Base-by-base conservation (phyloP, 2,888 invertebrate genomes). In the Argyresthia goedartella region DNA sequence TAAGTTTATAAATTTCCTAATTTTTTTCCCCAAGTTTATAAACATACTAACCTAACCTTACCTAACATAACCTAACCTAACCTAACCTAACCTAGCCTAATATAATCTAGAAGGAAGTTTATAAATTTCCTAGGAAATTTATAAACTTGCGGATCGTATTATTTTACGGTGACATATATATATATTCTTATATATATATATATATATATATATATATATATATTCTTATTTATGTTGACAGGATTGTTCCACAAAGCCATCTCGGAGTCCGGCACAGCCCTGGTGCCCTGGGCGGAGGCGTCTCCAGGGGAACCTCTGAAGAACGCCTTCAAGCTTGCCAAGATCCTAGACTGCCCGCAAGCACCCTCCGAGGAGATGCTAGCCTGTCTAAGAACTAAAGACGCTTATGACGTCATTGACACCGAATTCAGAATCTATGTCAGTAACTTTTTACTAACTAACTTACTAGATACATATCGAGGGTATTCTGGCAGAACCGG, bases 161-260 rank as follows among this genome's bases (percentile, higher is more conserved):
- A n/a, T n/a, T n/a, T n/a, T n/a, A n/a, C n/a, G n/a, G n/a, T n/a
- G n/a, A n/a, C n/a, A n/a, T n/a, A n/a, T n/a, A n/a, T n/a, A n/a
- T n/a, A n/a, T n/a, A n/a, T n/a, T n/a, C n/a, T n/a, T n/a, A n/a
- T n/a, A n/a, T n/a, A n/a, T n/a, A n/a, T n/a, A n/a, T n/a, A n/a
- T n/a, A n/a, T n/a, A n/a, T n/a, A n/a, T n/a, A n/a, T n/a, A n/a
- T n/a, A n/a, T n/a, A n/a, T 4, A 25, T 25, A 6, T 6, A 4
- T 4, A 2, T 25, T 4, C 25, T 25, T 4, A 25, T 25, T 4
- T 6, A 4, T 25, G 25, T 25, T 25, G 39, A 13, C 64, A 92
- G 93, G 91, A 54, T 66, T 93, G 10, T 91, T 93, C 59, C 91
- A 92, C 58, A 89, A 90, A 54, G 93, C 88, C 1, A 94, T 94